Base-by-base conservation (phyloP, 2,113 vertebrate genomes). In the Diphyllodes magnificus region DNA sequence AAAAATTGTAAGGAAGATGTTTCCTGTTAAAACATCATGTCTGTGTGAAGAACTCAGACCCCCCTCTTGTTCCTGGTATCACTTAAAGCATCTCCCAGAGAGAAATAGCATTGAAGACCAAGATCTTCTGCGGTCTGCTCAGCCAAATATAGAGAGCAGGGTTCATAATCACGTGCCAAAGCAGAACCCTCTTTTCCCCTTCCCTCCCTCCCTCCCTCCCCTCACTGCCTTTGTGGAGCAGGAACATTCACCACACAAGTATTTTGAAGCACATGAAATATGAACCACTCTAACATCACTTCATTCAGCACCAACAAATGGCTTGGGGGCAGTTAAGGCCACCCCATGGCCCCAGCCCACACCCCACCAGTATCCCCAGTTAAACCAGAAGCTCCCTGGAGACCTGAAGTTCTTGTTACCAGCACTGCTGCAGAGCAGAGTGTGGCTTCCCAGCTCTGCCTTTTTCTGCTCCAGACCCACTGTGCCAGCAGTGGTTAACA, bases 11-110 rank as follows among this genome's bases (percentile, higher is more conserved):
- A 72, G 15, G 42, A 69, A 83, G 42, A 70, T 1, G 31, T 21
- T 4, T 7, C 30, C 71, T 65, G 10, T 17, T 28, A 66, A 81
- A 94, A 73, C 0, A 0, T 15, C 28, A 0, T 1, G 8, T 42
- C 63, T 50, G 23, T 8, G 5, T 60, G 28, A 60, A 37, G 45
- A 92, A 79, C 45, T 75, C 8, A 42, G 20, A 60, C 9, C 6
- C 9, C 6, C 6, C 14, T 63, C 79, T 72, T 45, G 37, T 7
- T 93, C 37, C 82, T 80, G 45, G 15, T 63, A 57, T 80, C 86
- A 63, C 49, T 88, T 69, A 24, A 57, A 88, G 66, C 37, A 73
- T n/a, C 70, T 82, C 49, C 37, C 68, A 81, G 59, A 60, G 23
- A 86, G 24, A 68, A 75, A 57, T 27, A 81, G 31, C 59, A 39